These are phyloP conservation scores for Platycheirus albimanus DNA, from an alignment of 2,888 invertebrate genomes.

Conservation along the genomic window DNA sequence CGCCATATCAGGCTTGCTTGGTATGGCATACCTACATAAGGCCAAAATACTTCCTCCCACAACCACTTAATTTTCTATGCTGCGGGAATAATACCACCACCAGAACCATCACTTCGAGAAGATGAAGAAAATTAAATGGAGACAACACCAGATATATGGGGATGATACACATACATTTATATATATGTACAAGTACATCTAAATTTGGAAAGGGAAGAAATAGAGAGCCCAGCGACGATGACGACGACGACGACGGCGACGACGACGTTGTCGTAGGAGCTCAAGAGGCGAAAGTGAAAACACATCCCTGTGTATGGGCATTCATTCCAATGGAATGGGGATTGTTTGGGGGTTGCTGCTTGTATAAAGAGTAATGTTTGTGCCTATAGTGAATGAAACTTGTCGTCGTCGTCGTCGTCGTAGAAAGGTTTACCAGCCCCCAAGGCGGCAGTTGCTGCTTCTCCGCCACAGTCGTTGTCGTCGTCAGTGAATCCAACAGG, in stretches of 20 bases:
- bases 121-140: constrained; percentile 74
- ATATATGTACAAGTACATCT: no score
- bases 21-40: constrained; percentile 46
- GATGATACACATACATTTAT: constrained; percentile 62
- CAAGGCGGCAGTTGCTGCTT: constrained; percentile 69
- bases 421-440: constrained; percentile 64
- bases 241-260: constrained; percentile 52
- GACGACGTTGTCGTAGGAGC: constrained; percentile 57
- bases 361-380: constrained; percentile 66
- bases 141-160: constrained; percentile 66
- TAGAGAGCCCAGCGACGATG: constrained; percentile 39
- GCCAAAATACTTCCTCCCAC: constrained; percentile 71
- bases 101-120: constrained; percentile 69
- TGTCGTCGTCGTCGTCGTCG: constrained; percentile 59
- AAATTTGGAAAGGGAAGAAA: constrained; percentile 60
- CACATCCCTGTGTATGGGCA: constrained; percentile 55
- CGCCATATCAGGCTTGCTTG: no score
- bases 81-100: constrained; percentile 68
- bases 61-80: constrained; percentile 68
- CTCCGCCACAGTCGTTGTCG: constrained; percentile 51
- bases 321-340: constrained; percentile 38
- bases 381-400: constrained; percentile 73
- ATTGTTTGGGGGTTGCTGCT: constrained; percentile 27
- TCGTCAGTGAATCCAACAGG: constrained; percentile 67
- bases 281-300: constrained; percentile 74